Conservation (phyloP, 2,888 invertebrate species). For the Macropis europaea region DNA sequence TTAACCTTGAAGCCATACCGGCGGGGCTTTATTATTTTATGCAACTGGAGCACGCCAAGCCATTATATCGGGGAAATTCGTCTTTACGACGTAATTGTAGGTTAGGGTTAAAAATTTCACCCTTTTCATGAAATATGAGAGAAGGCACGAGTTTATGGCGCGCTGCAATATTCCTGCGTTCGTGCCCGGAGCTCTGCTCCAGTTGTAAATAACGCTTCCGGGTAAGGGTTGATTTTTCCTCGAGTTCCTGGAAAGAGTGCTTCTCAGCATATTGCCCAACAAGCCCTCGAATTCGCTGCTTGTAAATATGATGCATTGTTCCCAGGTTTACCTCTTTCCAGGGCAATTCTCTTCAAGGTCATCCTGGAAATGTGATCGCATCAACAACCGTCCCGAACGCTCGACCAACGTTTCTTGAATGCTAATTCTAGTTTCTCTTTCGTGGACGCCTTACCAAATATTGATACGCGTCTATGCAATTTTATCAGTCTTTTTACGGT, state of each 20-base stretch:
- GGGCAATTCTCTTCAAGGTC: slow-evolving; percentile 34
- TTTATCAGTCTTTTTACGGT: no score
- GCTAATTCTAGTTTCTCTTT: no score
- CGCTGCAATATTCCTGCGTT: slow-evolving; percentile 38
- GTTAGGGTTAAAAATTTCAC: slow-evolving; percentile 76
- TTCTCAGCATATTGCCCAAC: slow-evolving; percentile 9
- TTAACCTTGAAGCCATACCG: slow-evolving; percentile 60
- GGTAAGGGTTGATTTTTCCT: slow-evolving; percentile 70
- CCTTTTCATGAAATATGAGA: slow-evolving; percentile 72
- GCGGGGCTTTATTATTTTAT: slow-evolving; percentile 70
- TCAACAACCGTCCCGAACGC: slow-evolving; percentile 4
- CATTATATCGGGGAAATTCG: slow-evolving; percentile 59
- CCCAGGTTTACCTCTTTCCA: slow-evolving; percentile 38
- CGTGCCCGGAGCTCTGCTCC: slow-evolving; percentile 63
- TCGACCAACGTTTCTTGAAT: background rate
- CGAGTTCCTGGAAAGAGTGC: slow-evolving; percentile 45
- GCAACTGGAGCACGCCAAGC: slow-evolving; percentile 71
- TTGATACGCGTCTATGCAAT: no score
- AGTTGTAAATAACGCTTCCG: slow-evolving; percentile 75
- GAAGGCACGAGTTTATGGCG: slow-evolving; percentile 57
- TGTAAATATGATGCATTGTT: slow-evolving; percentile 37
- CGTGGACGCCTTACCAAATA: no score
- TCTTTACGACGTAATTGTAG: slow-evolving; percentile 74
- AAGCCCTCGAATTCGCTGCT: background rate
- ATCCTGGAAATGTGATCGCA: slow-evolving; percentile 23